A percentile compares a stretch with the other conserved stretches of the same genome.
Conservation (phyloP, 1,140 invertebrate species). For the Aphidius ervi region DNA sequence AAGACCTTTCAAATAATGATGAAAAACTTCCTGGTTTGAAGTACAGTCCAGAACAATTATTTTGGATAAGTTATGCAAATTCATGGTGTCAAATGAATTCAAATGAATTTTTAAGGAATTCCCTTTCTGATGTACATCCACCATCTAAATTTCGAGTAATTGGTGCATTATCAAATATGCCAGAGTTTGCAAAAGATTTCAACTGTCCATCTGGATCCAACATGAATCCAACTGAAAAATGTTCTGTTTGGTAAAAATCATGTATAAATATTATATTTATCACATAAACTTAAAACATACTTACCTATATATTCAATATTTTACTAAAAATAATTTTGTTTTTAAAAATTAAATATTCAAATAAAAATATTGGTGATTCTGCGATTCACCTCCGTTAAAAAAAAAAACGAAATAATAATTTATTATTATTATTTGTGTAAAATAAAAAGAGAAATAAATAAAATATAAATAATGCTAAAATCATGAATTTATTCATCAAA, state of each 20-base stretch:
- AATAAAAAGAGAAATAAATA: too few species aligned
- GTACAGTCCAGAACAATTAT: conserved; percentile 2
- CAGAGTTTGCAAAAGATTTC: conserved; percentile 21
- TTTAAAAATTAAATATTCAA: too few species aligned
- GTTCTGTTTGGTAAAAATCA: conserved; percentile 10
- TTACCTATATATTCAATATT: too few species aligned
- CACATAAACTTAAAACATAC: too few species aligned
- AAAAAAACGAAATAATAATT: too few species aligned
- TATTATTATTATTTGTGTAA: too few species aligned
- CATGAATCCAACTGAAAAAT: conserved; percentile 22
- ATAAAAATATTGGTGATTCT: too few species aligned
- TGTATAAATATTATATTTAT: too few species aligned
- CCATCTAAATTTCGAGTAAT: conserved; percentile 9
- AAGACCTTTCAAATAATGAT: background rate
- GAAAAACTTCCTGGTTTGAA: background rate
- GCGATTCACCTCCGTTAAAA: too few species aligned
- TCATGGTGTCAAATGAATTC: background rate
- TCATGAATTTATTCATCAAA: too few species aligned
- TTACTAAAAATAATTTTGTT: too few species aligned
- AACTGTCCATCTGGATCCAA: conserved; percentile 16
- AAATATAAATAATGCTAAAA: too few species aligned
- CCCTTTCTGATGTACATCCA: background rate
- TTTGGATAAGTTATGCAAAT: background rate
- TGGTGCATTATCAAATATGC: conserved; percentile 17
- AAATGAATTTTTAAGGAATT: background rate